Evolutionary conservation across 2,888 invertebrate species (phyloP).

Genomic region (Stegana nigrithorax): DNA sequence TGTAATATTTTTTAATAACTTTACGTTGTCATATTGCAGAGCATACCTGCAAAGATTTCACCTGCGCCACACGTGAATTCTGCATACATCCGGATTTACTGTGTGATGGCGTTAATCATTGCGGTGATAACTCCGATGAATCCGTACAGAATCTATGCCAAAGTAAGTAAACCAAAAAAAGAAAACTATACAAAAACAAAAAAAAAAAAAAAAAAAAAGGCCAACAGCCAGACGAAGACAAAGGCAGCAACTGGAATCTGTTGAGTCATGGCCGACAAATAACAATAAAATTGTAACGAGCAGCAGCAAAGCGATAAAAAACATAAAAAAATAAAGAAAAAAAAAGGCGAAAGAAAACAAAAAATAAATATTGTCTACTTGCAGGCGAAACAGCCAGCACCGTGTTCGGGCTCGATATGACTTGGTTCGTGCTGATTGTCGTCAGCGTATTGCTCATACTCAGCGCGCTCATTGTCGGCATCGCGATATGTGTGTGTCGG

Average conservation of each 20-base stretch:
- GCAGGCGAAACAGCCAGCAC: slow-evolving; percentile 74
- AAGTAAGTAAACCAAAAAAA: slow-evolving; percentile 73
- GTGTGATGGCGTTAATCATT: slow-evolving; percentile 94
- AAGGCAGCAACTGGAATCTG: no score
- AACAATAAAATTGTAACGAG: no score
- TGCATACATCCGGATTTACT: slow-evolving; percentile 92
- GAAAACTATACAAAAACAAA: not conserved
- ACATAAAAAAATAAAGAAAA: no score
- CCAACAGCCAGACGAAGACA: no score
- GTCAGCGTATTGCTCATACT: slow-evolving; percentile 78
- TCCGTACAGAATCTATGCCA: slow-evolving; percentile 86
- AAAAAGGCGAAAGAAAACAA: no score
- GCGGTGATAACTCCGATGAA: slow-evolving; percentile 94
- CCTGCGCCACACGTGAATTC: slow-evolving; percentile 87
- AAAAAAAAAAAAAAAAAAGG: not conserved
- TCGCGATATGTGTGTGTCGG: slow-evolving; percentile 82
- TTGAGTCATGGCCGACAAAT: not conserved
- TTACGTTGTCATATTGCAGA: slow-evolving; percentile 70
- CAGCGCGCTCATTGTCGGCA: slow-evolving; percentile 77
- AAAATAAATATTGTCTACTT: no score
- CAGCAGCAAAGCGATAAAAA: no score
- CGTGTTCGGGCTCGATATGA: slow-evolving; percentile 79
- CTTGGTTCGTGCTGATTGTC: slow-evolving; percentile 81
- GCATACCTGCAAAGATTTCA: slow-evolving; percentile 89
- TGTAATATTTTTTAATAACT: no score